Conservation (phyloP, 2,888 invertebrate species). For the Monoplex corrugatus region DNA sequence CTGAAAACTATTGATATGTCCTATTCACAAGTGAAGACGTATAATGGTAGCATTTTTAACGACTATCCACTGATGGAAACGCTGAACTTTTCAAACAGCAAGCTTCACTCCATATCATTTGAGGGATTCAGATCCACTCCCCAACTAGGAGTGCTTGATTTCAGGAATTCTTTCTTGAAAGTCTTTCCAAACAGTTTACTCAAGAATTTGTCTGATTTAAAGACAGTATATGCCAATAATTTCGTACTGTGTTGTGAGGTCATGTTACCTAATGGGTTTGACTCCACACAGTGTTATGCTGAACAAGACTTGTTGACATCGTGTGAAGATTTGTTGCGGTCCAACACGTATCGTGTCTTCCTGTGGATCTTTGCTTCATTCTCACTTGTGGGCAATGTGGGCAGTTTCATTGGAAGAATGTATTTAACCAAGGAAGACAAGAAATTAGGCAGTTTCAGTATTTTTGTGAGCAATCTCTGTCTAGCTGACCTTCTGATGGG, state of each 20-base stretch:
- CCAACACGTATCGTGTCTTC: constrained; percentile 26
- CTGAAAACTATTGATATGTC: not conserved
- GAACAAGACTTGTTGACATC: constrained; percentile 35
- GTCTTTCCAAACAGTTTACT: not conserved
- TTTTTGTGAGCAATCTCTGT: constrained; percentile 52
- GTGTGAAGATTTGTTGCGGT: constrained; percentile 39
- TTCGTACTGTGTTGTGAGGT: constrained; percentile 35
- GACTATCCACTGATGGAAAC: not conserved
- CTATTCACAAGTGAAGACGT: not conserved
- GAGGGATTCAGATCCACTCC: not conserved
- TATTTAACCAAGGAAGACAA: not conserved
- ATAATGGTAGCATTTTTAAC: not conserved
- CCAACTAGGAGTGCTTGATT: not conserved
- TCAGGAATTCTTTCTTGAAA: not conserved
- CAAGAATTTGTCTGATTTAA: not conserved
- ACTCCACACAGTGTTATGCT: not conserved
- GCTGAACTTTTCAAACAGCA: constrained; percentile 8
- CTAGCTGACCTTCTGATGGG: constrained; percentile 63
- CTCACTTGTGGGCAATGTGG: constrained; percentile 32
- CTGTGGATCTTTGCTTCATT: constrained; percentile 47
- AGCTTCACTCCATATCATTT: not conserved
- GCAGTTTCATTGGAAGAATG: constrained; percentile 38
- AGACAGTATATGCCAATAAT: not conserved
- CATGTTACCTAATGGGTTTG: constrained; percentile 31
- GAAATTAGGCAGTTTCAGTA: constrained; percentile 33